Conservation (phyloP, 2,797 vertebrate species). For the Enteromius fasciolatus region DNA sequence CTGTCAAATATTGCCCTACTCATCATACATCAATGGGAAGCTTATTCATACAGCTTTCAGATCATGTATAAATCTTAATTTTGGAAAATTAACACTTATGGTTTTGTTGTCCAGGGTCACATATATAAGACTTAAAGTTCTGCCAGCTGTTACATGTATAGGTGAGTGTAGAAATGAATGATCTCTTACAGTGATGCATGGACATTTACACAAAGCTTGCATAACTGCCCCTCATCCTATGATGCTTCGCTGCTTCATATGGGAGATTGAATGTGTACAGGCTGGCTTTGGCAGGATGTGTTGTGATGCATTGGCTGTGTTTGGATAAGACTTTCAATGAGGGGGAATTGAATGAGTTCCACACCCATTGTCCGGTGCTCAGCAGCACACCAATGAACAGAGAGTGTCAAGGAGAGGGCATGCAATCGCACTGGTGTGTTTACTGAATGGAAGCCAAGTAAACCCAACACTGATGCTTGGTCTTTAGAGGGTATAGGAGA, state of each 20-base stretch:
- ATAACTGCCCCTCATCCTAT: neutral
- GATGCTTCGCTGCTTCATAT: slow-evolving; percentile 34
- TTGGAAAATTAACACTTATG: too few species aligned
- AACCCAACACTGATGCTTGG: slow-evolving; percentile 1
- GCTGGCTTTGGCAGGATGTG: slow-evolving; percentile 34
- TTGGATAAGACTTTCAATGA: slow-evolving; percentile 55
- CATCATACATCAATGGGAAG: too few species aligned
- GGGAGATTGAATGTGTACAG: slow-evolving; percentile 19
- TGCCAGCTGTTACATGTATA: neutral
- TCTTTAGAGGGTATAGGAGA: neutral
- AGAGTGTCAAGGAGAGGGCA: slow-evolving; percentile 41
- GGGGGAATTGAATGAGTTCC: slow-evolving; percentile 45
- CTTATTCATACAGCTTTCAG: too few species aligned
- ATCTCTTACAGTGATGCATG: neutral
- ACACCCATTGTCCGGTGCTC: slow-evolving; percentile 46
- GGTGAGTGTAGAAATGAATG: neutral
- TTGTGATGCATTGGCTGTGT: slow-evolving; percentile 45
- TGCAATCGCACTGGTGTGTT: slow-evolving; percentile 32
- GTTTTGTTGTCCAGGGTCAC: too few species aligned
- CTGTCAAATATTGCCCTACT: too few species aligned
- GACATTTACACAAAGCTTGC: neutral
- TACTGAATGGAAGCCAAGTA: slow-evolving; percentile 28
- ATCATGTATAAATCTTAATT: too few species aligned
- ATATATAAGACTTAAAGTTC: neutral
- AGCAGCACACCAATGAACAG: slow-evolving; percentile 32